Evolutionary conservation across 1,140 invertebrate genomes (phyloP), one percentile per base, ranked within the genome.

Genomic region (Aphidius gifuensis): DNA sequence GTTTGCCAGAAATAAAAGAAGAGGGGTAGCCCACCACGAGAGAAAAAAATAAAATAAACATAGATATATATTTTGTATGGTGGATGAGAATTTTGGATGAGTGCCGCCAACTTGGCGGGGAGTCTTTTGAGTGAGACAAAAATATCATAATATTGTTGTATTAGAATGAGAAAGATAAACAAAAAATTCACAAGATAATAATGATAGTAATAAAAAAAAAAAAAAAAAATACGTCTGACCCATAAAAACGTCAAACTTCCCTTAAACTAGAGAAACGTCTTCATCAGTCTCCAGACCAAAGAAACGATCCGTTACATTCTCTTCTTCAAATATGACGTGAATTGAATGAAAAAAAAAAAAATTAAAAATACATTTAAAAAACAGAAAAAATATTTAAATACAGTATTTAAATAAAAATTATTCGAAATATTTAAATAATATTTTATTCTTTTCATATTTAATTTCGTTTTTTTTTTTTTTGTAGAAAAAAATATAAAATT

Each of bases 181-280:
- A 68, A 64, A 68, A 61, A 62, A 54, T 5, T 66, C 67, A 63
- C 49, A 48, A 53, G 43, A 49, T 39, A 61, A 58, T 9, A 58
- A 39, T 57, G 64, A 70, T 55, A 11, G 21, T 8, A 53, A 55
- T 64, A 54, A 58, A 60, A 73, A 73, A 74, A 69, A 78, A 74
- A 69, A 66, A 68, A 59, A 60, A 72, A 68, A 62, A 69, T 58
- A 38, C 69, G 70, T 66, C 74, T 72, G 75, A 77, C 70, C 76
- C 78, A 80, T 80, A 80, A 80, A 80, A 80, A 80, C 78, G 78
- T 80, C 78, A 80, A 80, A 80, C 76, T 77, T 79, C 77, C 76
- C 76, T 75, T 79, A 79, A 80, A 76, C 75, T 80, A 80, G 77
- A 79, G 79, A 79, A 80, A 80, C 75, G 72, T 80, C 79, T 80